phyloP scores from a whole-genome alignment of 2,888 invertebrate species.

The Brenthis ino region DNA sequence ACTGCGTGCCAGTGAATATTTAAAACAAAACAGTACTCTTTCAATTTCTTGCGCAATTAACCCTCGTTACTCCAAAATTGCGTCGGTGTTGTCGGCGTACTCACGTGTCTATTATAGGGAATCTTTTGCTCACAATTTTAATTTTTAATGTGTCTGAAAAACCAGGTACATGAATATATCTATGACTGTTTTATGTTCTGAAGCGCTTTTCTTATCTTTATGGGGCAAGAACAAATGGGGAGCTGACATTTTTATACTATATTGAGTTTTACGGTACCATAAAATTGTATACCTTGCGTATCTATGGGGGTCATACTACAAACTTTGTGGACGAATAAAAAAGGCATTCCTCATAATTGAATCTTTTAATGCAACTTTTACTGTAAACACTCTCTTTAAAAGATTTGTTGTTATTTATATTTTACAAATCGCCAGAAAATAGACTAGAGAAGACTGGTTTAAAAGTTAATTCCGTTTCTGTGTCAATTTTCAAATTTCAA shows the following conservation, averaged over 20 bases:
- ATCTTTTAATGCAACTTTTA: conserved; percentile 30
- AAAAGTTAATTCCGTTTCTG: not conserved
- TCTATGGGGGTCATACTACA: conserved; percentile 37
- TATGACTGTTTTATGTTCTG: conserved; percentile 37
- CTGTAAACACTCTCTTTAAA: conserved; percentile 14
- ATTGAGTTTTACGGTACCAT: conserved; percentile 43
- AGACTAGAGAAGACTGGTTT: conserved; percentile 1
- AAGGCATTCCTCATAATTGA: conserved; percentile 33
- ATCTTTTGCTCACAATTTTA: no score
- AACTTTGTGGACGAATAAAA: conserved; percentile 41
- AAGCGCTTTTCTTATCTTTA: conserved; percentile 45
- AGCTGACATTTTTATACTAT: conserved; percentile 44
- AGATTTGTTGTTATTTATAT: not conserved
- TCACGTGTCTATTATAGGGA: no score
- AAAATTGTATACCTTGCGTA: conserved; percentile 42
- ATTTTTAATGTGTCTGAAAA: not conserved
- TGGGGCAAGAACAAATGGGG: conserved; percentile 42
- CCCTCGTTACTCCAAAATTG: no score
- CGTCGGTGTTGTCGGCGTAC: no score
- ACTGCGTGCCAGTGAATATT: no score
- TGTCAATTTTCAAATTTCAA: no score
- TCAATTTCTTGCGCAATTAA: no score
- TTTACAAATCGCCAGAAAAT: not conserved
- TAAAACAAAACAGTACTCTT: no score
- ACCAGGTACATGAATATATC: conserved; percentile 17